phyloP scores from a whole-genome alignment of 2,888 invertebrate species.

The Drosophila melanosoma region DNA sequence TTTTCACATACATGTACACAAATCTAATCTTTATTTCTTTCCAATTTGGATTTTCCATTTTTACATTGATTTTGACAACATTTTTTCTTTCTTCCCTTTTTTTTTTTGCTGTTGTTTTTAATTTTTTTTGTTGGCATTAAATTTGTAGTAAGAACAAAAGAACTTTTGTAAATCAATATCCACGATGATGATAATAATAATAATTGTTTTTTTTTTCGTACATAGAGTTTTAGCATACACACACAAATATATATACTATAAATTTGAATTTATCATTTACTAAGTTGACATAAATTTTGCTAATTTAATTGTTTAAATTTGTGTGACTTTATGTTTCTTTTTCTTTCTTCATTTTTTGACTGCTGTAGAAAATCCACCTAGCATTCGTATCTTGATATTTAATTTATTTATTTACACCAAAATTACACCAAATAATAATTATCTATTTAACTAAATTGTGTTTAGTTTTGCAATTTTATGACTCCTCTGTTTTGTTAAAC shows the following conservation, averaged over 20 bases:
- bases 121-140: constrained; percentile 57
- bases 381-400: constrained; percentile 60
- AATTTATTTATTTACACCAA: constrained; percentile 65
- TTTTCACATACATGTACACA: constrained; percentile 72
- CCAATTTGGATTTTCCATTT: constrained; percentile 46
- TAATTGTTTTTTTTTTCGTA: constrained; percentile 22
- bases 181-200: constrained; percentile 47
- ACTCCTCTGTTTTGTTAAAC: constrained; percentile 21
- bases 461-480: constrained; percentile 22
- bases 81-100: constrained; percentile 30
- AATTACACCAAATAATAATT: constrained; percentile 64
- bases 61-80: constrained; percentile 65
- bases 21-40: constrained; percentile 56
- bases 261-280: constrained; percentile 78
- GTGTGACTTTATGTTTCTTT: constrained; percentile 27
- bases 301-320: constrained; percentile 64
- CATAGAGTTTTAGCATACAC: constrained; percentile 60
- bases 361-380: constrained; percentile 75
- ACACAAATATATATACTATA: constrained; percentile 73
- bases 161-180: constrained; percentile 42
- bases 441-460: constrained; percentile 50
- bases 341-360: constrained; percentile 28
- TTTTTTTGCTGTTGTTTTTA: constrained; percentile 26
- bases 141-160: constrained; percentile 48
- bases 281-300: constrained; percentile 79